Evolutionary conservation across 1,140 invertebrate genomes (phyloP).

Genomic region (Drosophila nikananu): DNA sequence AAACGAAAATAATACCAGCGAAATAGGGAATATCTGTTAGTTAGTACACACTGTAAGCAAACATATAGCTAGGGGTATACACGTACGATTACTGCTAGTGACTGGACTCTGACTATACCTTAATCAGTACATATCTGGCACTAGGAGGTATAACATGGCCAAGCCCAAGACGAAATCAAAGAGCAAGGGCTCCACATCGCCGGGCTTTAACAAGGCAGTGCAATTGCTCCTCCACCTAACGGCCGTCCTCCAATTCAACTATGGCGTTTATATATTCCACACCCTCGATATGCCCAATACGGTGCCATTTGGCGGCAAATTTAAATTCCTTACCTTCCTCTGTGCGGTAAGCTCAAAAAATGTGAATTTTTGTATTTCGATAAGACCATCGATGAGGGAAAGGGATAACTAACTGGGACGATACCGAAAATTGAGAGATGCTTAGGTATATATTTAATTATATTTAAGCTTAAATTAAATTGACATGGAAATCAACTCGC

Average conservation of each 20-base stretch:
- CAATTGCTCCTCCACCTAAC: conserved; percentile 67
- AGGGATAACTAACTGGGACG: background rate
- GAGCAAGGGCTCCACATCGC: conserved; percentile 63
- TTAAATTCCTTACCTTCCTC: conserved; percentile 94
- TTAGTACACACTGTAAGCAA: conserved; percentile 11
- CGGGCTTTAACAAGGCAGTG: conserved; percentile 63
- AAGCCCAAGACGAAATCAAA: conserved; percentile 63
- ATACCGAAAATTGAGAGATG: background rate
- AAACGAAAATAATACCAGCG: background rate
- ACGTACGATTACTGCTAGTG: conserved; percentile 21
- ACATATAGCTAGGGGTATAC: background rate
- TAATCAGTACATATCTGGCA: conserved; percentile 64
- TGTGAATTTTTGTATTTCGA: background rate
- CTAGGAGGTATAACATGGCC: conserved; percentile 62
- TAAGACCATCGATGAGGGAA: background rate
- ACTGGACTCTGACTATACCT: conserved; percentile 31
- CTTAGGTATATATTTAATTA: background rate
- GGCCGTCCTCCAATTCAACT: conserved; percentile 66
- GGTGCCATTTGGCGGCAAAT: conserved; percentile 89
- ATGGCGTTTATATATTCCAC: conserved; percentile 65
- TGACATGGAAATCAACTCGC: background rate
- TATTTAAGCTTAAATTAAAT: background rate
- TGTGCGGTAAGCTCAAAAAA: conserved; percentile 88
- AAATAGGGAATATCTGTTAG: background rate
- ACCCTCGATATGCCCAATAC: conserved; percentile 54